Evolutionary conservation across 2,888 invertebrate species (phyloP), one percentile per base, ranked within the genome.

Genomic region (Temnothorax ravouxi): DNA sequence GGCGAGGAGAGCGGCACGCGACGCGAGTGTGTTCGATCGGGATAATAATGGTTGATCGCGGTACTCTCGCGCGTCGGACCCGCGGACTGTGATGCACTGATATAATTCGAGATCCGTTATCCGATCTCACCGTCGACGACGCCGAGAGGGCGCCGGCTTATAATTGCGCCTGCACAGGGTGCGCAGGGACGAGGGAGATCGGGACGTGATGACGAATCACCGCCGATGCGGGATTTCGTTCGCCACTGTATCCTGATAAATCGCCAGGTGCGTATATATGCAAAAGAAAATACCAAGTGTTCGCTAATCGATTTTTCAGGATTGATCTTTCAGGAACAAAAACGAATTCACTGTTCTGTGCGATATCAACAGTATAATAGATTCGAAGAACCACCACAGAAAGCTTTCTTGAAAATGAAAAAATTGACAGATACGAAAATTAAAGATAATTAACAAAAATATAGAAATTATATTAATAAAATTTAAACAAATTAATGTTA

Each of bases 11-110:
- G 83, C 80, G 54, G 83, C 62, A 80, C 80, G 76, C 61, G 79
- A 83, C 59, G 87, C 88, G 81, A 86, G 89, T 88, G 90, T 83
- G 82, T 86, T 89, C 84, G 86, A 88, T 80, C 79, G 85, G 84
- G 86, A 88, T 74, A 62, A 90, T 62, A 85, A 88, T 83, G 85
- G 74, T 88, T 84, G 87, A 84, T 89, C 87, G 86, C 72, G 88
- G 84, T 85, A 59, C 80, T 84, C 71, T 84, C 71, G 81, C 83
- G 84, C 84, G 25, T 69, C 66, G 79, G 81, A 88, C 85, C 61
- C 87, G 84, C 84, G 84, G 84, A 87, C 88, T 90, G 89, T 89
- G 89, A 90, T 89, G 90, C 83, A 84, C 77, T 47, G 50, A 75
- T 77, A 71, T 76, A 75, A 89, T 79, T 13, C 62, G 62, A 77